phyloP scores from a whole-genome alignment of 2,113 vertebrate species.

The Nyctibius bracteatus region DNA sequence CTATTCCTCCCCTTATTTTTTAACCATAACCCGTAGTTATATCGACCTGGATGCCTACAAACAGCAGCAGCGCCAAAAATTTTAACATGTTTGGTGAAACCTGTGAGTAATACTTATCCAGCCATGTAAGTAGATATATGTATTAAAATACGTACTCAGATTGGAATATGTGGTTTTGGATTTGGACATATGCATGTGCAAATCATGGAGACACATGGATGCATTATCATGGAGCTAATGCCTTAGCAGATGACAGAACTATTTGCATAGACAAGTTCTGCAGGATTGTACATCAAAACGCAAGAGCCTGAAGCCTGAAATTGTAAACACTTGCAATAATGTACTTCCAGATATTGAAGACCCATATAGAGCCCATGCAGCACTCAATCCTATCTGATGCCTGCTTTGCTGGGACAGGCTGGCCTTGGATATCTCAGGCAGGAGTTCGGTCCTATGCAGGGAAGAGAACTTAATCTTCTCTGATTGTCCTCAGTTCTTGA shows the following conservation, averaged over 20 bases:
- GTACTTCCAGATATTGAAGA: background rate
- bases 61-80: background rate
- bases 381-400: background rate
- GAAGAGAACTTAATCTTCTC: background rate
- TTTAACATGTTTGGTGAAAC: fast-evolving
- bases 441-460: background rate
- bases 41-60: background rate
- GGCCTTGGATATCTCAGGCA: background rate
- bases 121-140: background rate
- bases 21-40: background rate
- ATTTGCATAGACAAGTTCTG: background rate
- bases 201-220: background rate
- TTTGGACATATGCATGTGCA: background rate
- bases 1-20: background rate
- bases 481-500: background rate
- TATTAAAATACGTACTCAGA: background rate
- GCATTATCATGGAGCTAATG: background rate
- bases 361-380: background rate
- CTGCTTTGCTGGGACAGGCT: background rate
- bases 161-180: background rate
- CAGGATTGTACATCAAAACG: background rate
- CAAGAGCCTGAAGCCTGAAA: background rate
- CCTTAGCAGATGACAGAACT: background rate
- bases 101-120: background rate
- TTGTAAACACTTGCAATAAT: background rate